Percentiles rank a stretch among this genome's conserved stretches.
Evolutionary conservation across 2,797 vertebrate species (phyloP).

Genomic region (Clarias fuscus): DNA sequence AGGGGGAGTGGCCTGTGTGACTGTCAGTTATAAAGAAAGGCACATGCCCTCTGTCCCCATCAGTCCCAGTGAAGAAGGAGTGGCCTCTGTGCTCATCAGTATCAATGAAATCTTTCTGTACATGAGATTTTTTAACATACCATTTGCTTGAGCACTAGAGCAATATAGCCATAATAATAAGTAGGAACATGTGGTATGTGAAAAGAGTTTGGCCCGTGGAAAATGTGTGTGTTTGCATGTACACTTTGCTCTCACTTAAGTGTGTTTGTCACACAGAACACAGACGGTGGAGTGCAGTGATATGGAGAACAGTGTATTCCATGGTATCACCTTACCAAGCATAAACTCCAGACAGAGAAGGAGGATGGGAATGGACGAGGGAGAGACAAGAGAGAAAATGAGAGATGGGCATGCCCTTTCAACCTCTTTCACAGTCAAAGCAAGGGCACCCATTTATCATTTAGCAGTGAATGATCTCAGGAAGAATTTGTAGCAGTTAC

Average conservation of each 20-base stretch:
- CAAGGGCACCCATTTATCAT: slow-evolving; percentile 2
- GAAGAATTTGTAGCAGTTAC: background rate
- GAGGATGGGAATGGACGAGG: background rate
- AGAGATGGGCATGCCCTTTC: slow-evolving; percentile 13
- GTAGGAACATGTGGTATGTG: background rate
- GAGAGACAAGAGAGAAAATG: slow-evolving; percentile 13
- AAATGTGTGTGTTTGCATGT: background rate
- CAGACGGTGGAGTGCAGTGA: background rate
- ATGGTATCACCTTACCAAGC: background rate
- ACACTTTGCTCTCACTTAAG: background rate
- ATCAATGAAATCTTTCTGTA: background rate
- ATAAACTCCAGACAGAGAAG: slow-evolving; percentile 11
- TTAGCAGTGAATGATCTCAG: background rate
- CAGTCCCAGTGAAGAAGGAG: background rate
- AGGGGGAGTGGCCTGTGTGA: background rate
- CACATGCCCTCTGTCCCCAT: background rate
- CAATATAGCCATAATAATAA: background rate
- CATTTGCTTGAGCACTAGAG: background rate
- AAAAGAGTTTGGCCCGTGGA: background rate
- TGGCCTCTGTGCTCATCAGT: background rate
- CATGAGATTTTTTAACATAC: background rate
- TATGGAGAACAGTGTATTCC: slow-evolving; percentile 17
- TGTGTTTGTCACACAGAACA: background rate
- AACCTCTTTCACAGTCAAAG: slow-evolving; percentile 21
- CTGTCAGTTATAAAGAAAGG: background rate